Base-by-base conservation (phyloP, 2,888 invertebrate genomes). In the Timema podura region DNA sequence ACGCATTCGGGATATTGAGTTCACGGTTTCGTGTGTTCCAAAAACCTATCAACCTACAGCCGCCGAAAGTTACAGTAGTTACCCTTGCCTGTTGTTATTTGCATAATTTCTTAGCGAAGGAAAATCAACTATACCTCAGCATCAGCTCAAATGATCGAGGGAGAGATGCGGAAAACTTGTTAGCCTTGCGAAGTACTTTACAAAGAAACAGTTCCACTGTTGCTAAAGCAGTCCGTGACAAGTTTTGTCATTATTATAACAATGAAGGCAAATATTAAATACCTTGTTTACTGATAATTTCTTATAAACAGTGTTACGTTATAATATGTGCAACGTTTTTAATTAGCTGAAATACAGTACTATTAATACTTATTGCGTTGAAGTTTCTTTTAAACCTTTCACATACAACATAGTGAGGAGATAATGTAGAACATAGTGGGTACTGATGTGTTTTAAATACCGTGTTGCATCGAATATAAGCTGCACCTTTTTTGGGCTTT, bases 161-260 rank as follows among this genome's bases (percentile, higher is more conserved):
- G 30, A 30, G 30, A 30, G 30, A 30, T 30, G 30, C 30, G 51
- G n/a, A 51, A 51, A 51, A 51, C n/a, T 51, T 2, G 1, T 51
- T 51, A 51, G 11, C 51, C 51, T 51, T 51, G 51, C 3, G n/a
- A 51, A 51, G 51, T n/a, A 51, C 51, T 51, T 51, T n/a, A 51
- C 51, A 51, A 11, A 51, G 49, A 51, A 51, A 51, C 51, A 51
- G 3, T 2, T 51, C 51, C 51, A 2, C 51, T 2, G n/a, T 11
- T 51, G 1, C 51, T 3, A 51, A 11, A 3, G n/a, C 1, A 51
- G n/a, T 51, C 1, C 1, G 51, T 51, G 51, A 51, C 51, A 51
- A 51, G 3, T 51, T 51, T 51, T 51, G 1, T 51, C 3, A 1
- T 2, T 51, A 51, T n/a, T n/a, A 51, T 51, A 51, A 30, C 30